phyloP scores from a whole-genome alignment of 2,113 vertebrate genomes.

The Meriones unguiculatus region DNA sequence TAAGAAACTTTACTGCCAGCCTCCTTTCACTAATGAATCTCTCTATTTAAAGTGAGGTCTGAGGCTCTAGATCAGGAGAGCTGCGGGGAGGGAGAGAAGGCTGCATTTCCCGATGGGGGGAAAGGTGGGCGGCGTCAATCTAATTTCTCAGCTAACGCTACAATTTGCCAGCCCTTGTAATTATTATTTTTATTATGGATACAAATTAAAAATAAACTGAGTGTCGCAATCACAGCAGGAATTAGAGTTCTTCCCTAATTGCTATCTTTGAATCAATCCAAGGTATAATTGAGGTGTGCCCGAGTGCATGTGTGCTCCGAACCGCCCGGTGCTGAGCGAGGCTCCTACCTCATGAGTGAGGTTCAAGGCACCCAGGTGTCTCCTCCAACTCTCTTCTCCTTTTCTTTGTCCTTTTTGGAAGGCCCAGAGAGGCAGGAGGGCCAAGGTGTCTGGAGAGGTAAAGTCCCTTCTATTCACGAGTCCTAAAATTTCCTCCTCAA shows the following conservation, averaged over 20 bases:
- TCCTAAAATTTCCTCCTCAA: not conserved
- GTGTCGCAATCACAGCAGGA: slow-evolving; percentile 81
- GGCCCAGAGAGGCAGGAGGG: not conserved
- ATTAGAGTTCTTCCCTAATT: slow-evolving; percentile 87
- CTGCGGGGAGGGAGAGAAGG: not conserved
- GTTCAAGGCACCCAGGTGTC: rapidly evolving
- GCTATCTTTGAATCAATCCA: slow-evolving; percentile 86
- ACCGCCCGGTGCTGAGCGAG: not conserved
- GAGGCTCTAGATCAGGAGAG: not conserved
- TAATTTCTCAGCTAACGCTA: slow-evolving; percentile 16
- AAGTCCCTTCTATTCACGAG: not conserved
- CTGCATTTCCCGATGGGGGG: not conserved
- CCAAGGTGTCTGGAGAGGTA: too few species aligned
- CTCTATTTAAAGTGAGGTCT: slow-evolving; percentile 66
- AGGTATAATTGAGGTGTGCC: slow-evolving; percentile 84
- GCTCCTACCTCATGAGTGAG: not conserved
- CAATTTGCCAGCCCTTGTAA: slow-evolving; percentile 67
- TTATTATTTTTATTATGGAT: slow-evolving; percentile 81
- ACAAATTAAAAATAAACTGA: slow-evolving; percentile 83
- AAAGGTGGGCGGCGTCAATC: slow-evolving; percentile 39
- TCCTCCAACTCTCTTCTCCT: not conserved
- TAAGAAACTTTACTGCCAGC: slow-evolving; percentile 36
- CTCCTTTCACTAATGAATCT: slow-evolving; percentile 66
- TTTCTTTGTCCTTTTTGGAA: not conserved
- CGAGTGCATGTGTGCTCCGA: not conserved